Evolutionary conservation across 2,113 vertebrate genomes (phyloP), one percentile per base, ranked within the genome.

Genomic region (Noctilio leporinus): DNA sequence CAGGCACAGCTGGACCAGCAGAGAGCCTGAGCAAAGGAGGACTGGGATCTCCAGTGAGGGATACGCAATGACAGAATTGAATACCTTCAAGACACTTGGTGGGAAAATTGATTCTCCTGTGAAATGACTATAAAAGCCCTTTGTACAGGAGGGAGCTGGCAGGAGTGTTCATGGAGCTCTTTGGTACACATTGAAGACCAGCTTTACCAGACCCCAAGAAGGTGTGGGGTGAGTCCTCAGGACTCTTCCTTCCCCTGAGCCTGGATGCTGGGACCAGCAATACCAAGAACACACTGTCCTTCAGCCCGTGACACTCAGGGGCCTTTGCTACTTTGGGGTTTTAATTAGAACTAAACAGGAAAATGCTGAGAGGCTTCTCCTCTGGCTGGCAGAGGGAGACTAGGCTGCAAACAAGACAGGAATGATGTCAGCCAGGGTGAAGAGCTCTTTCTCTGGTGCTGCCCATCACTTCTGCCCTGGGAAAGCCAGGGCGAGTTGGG

Each of bases 311-410:
- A 65, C 67, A n/a, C 10, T 43, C 30, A 30, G n/a, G n/a, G n/a
- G n/a, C n/a, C n/a, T n/a, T n/a, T n/a, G n/a, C n/a, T 69, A 43
- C 64, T 86, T 84, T 35, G 64, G 51, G 47, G 43, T 91, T 81
- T 83, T 80, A 88, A 96, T 97, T 93, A 85, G 19, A 93, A 81
- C 86, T 40, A 81, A 96, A 16, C 20, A 86, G 84, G 12, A 1
- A 40, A n/a, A 45, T 78, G 22, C 64, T 15, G 12, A 77, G 51
- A 77, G 90, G 28, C 86, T 93, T 43, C 5, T 57, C 82, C 43
- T 84, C 62, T 88, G 92, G 19, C 87, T 95, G 92, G 62, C 22
- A 28, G 77, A 22, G 22, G 20, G 22, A 47, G 40, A 38, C 30
- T 17, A 0, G 30, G 28, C 10, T 28, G 55, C 9, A 43, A 22